Evolutionary conservation across 2,113 vertebrate genomes (phyloP), one percentile per base, ranked within the genome.

Genomic region (Rhipidura dahli): DNA sequence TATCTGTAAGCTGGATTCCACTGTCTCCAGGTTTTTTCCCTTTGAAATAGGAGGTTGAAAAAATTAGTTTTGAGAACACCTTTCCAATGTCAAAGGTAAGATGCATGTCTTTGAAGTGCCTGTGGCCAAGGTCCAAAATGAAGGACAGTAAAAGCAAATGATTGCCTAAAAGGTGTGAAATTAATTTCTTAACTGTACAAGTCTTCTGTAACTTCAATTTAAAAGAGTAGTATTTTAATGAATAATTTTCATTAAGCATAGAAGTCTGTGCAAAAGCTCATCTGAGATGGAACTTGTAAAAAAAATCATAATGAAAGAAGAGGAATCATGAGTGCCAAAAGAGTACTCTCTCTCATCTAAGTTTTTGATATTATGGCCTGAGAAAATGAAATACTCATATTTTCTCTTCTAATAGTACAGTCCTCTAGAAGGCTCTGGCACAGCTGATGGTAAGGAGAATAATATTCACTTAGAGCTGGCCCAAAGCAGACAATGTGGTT

Each of bases 161-260:
- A 93, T 78, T 60, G 77, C 51, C 83, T 87, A 94, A 94, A 92
- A 78, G 24, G 60, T 42, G 53, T 60, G 31, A 87, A 92, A 95
- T 94, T 92, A 75, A 95, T 87, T 94, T 92, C 56, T 83, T 89
- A 92, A 87, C 51, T 60, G 15, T 59, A 83, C 11, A 76, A 53
- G n/a, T 57, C 47, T 94, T 64, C n/a, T 24, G 14, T 69, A 92
- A 84, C 53, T 93, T 87, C 80, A 87, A 45, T 91, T 94, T 82
- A 16, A 64, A 89, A 78, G 79, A 93, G 64, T 70, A 86, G 27
- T 71, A 85, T 87, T 94, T 94, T 85, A 83, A 82, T 79, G 61
- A 87, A 45, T 53, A 69, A 68, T 82, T 94, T 94, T 87, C 73
- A 91, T 92, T 83, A 92, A 84, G 61, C 15, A 37, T 20, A 49